Evolutionary conservation across 2,797 vertebrate genomes (phyloP).

Genomic region (Muscicapa comitata): DNA sequence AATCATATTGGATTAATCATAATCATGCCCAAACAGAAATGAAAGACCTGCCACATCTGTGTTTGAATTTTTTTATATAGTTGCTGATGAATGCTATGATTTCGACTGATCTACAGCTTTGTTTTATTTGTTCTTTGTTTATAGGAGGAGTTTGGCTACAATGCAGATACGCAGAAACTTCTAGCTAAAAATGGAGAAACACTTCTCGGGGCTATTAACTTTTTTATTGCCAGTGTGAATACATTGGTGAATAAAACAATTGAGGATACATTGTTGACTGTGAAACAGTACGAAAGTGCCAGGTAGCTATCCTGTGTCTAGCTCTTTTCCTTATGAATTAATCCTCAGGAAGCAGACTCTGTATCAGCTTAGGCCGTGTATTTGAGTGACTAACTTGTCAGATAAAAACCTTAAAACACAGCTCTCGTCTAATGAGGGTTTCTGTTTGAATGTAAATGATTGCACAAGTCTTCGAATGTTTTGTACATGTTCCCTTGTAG

Average conservation of each 20-base stretch:
- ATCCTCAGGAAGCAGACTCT: neutral
- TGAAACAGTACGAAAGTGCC: conserved; percentile 95
- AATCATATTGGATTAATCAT: neutral
- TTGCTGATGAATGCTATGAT: conserved; percentile 2
- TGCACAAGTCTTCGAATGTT: neutral
- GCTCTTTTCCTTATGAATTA: neutral
- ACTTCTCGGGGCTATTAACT: conserved; percentile 93
- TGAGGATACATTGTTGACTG: conserved; percentile 94
- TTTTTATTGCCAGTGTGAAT: conserved; percentile 94
- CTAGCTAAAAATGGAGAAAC: conserved; percentile 98
- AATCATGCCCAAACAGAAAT: neutral
- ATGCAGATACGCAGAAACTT: conserved; percentile 96
- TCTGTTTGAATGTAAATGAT: neutral
- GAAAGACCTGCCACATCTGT: neutral
- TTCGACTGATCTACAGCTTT: conserved; percentile 28
- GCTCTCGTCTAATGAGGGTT: neutral
- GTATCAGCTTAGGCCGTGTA: neutral
- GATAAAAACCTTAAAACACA: neutral
- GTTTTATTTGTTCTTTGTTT: conserved; percentile 63
- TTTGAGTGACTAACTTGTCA: neutral
- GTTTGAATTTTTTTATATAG: neutral
- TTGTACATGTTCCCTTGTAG: neutral
- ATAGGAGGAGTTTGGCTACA: conserved; percentile 98
- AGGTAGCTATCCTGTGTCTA: conserved; percentile 79
- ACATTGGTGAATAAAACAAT: conserved; percentile 98